A percentile compares a stretch with the other conserved stretches of the same genome.
Conservation (phyloP, 2,113 vertebrate species). For the Patagioenas fasciata region DNA sequence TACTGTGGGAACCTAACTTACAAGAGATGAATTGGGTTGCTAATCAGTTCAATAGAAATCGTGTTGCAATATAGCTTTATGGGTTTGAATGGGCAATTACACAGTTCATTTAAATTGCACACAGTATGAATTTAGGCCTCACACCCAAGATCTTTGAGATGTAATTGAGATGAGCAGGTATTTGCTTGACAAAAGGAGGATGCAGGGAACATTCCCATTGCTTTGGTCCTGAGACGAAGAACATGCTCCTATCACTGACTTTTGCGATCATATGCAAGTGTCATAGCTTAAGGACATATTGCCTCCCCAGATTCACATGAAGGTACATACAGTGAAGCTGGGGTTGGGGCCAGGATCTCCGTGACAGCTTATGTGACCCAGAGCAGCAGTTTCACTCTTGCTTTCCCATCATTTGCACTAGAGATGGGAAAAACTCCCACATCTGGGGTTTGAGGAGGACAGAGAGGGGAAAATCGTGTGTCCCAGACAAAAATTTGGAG, state of each 20-base stretch:
- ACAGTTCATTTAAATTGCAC: neutral
- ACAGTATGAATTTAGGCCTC: neutral
- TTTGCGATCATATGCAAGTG: neutral
- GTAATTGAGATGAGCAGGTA: neutral
- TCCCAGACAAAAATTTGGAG: neutral
- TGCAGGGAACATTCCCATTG: neutral
- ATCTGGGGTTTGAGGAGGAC: neutral
- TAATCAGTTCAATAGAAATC: neutral
- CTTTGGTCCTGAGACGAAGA: neutral
- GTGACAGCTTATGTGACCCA: neutral
- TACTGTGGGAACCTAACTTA: neutral
- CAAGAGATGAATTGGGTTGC: neutral
- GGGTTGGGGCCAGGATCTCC: neutral
- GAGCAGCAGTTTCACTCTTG: neutral
- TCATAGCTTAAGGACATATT: neutral
- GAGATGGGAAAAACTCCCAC: neutral
- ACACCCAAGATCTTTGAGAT: neutral
- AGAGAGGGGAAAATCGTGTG: neutral
- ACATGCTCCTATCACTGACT: neutral
- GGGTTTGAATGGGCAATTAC: neutral
- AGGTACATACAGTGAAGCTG: neutral
- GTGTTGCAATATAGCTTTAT: neutral
- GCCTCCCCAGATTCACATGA: neutral
- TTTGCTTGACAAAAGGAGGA: neutral
- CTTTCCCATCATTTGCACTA: neutral